Evolutionary conservation across 2,113 vertebrate species (phyloP).

Genomic region (Rhodinocichla rosea): DNA sequence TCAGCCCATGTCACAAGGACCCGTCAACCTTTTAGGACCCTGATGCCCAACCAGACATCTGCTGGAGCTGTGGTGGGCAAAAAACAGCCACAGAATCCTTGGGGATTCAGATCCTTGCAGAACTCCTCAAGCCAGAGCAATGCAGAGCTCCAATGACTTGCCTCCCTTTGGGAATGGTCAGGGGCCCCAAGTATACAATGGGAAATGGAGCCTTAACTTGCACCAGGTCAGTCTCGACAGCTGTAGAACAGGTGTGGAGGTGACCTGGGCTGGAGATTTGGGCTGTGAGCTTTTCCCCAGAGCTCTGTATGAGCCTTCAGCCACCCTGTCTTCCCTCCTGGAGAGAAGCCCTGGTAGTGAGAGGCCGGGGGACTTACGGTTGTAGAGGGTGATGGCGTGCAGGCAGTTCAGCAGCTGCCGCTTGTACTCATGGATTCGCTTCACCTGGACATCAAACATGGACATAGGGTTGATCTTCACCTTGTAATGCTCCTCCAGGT

Average conservation of each 20-base stretch:
- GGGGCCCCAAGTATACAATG: not conserved
- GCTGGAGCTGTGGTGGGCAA: not conserved
- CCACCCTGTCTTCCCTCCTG: not conserved
- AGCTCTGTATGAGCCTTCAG: not conserved
- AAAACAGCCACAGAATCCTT: not conserved
- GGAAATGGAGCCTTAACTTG: not conserved
- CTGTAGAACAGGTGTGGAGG: not conserved
- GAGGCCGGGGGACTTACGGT: slow-evolving; percentile 70
- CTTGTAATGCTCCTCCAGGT: slow-evolving; percentile 80
- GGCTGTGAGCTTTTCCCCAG: not conserved
- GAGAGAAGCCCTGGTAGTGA: not conserved
- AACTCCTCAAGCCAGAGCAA: not conserved
- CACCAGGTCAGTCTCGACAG: not conserved
- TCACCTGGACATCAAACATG: slow-evolving; percentile 88
- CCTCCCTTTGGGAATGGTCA: not conserved
- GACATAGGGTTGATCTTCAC: slow-evolving; percentile 83
- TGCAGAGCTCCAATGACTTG: not conserved
- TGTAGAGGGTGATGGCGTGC: slow-evolving; percentile 84
- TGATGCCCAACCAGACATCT: not conserved
- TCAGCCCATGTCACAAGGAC: not conserved
- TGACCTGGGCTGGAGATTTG: not conserved
- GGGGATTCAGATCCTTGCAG: not conserved
- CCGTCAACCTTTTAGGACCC: not conserved
- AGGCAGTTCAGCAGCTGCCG: slow-evolving; percentile 86
- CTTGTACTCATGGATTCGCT: slow-evolving; percentile 90